Base-by-base conservation (phyloP, 1,140 invertebrate genomes). In the Calycopis cecrops region DNA sequence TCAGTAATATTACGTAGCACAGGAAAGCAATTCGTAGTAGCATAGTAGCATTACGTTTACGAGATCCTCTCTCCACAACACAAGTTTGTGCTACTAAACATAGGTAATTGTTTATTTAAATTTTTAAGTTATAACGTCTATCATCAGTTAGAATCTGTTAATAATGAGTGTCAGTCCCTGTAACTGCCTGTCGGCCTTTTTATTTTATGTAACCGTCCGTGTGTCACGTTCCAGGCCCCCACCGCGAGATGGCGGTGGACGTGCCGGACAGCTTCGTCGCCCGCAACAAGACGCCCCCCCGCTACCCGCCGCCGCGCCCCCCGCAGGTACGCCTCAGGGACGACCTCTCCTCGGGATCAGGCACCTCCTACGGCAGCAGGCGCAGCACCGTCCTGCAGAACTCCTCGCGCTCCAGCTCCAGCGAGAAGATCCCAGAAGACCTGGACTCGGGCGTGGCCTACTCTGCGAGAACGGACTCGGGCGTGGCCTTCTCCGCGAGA, bases 161-260 rank as follows among this genome's bases (percentile, higher is more conserved):
- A n/a, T n/a, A n/a, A n/a, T n/a, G n/a, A n/a, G n/a, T n/a, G n/a
- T n/a, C n/a, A n/a, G n/a, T n/a, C n/a, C n/a, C n/a, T n/a, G n/a
- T n/a, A n/a, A n/a, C n/a, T n/a, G n/a, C n/a, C n/a, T n/a, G n/a
- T n/a, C n/a, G n/a, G n/a, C n/a, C n/a, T n/a, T n/a, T n/a, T n/a
- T n/a, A n/a, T n/a, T n/a, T n/a, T n/a, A n/a, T n/a, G n/a, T n/a
- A n/a, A 55, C 55, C 33, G 10, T 17, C 10, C 42, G 34, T 44
- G 65, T 21, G 57, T 44, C 60, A 16, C 53, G 21, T 85, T 86
- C 53, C 87, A 91, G 92, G 93, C 86, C 94, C 94, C 73, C 94
- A 95, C 90, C 92, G 95, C 76, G 98, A 99, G 92, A 97, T 99
- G 95, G 96, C 98, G 72, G 97, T 99, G 76, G 98, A 99, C 88